phyloP scores from a whole-genome alignment of 2,797 vertebrate species.

The Sebastes vulpes region DNA sequence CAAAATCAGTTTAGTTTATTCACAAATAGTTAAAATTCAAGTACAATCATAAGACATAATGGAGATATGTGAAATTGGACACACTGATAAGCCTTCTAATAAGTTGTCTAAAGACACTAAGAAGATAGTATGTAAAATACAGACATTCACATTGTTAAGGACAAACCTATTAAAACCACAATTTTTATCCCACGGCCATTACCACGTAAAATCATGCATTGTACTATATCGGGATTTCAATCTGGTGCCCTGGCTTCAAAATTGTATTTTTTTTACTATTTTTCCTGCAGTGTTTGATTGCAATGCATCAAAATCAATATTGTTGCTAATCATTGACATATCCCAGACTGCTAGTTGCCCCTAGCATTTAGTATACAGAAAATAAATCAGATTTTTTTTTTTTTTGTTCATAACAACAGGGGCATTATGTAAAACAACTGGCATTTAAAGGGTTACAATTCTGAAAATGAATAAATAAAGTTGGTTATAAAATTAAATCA shows the following conservation, averaged over 20 bases:
- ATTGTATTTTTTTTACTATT: not conserved
- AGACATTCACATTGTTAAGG: not conserved
- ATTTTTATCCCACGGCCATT: not conserved
- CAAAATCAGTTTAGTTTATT: not conserved
- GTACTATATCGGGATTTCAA: not conserved
- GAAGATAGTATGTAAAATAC: not conserved
- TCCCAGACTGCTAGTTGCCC: too few relatives aligned
- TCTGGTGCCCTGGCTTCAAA: not conserved
- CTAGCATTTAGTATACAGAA: too few relatives aligned
- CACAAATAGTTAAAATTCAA: not conserved
- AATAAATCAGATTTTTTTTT: not conserved
- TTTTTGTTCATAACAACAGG: not conserved
- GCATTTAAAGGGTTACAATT: not conserved
- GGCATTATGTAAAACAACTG: not conserved
- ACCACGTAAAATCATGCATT: not conserved
- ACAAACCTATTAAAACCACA: not conserved
- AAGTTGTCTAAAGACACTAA: not conserved
- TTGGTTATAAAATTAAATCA: not conserved
- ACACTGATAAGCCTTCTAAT: too few relatives aligned
- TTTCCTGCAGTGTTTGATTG: not conserved
- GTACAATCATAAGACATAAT: too few relatives aligned
- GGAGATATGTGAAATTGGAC: not conserved
- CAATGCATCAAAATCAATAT: not conserved
- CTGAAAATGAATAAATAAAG: too few relatives aligned
- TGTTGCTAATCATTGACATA: not conserved